A percentile compares a stretch with the other conserved stretches of the same genome.
Evolutionary conservation across 2,888 invertebrate species (phyloP).

Genomic region (Nowickia ferox): DNA sequence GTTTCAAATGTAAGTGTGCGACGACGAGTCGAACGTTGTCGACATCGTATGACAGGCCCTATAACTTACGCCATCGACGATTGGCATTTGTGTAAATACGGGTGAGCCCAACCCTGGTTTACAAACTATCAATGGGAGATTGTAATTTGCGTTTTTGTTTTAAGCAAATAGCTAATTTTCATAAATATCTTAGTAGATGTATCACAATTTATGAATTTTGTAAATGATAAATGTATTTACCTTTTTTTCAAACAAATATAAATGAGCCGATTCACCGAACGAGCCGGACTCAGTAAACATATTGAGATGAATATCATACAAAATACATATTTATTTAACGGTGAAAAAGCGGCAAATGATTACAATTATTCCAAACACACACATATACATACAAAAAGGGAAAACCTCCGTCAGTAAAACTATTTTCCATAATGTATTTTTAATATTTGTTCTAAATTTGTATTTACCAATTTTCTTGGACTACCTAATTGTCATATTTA

Average conservation of each 20-base stretch:
- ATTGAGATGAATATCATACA: constrained; percentile 6
- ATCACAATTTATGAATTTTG: constrained; percentile 21
- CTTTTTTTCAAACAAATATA: background rate
- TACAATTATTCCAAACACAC: no score
- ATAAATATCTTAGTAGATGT: constrained; percentile 1
- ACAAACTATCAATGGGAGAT: background rate
- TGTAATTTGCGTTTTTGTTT: background rate
- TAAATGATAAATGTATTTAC: constrained; percentile 13
- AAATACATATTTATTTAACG: constrained; percentile 22
- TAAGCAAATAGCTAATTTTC: constrained; percentile 38
- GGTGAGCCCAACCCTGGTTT: background rate
- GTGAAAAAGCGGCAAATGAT: background rate
- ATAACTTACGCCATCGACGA: background rate
- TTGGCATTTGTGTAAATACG: background rate
- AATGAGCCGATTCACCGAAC: constrained; percentile 8
- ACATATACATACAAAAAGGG: background rate
- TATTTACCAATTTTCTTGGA: background rate
- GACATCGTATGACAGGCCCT: no score
- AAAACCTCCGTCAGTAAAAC: background rate
- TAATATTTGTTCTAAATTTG: constrained; percentile 26
- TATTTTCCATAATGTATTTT: constrained; percentile 26
- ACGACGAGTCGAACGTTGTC: no score
- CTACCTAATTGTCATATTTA: background rate
- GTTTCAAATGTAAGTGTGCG: no score
- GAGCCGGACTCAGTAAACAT: background rate